phyloP scores from a whole-genome alignment of 2,113 vertebrate genomes.

The Galbula dea region DNA sequence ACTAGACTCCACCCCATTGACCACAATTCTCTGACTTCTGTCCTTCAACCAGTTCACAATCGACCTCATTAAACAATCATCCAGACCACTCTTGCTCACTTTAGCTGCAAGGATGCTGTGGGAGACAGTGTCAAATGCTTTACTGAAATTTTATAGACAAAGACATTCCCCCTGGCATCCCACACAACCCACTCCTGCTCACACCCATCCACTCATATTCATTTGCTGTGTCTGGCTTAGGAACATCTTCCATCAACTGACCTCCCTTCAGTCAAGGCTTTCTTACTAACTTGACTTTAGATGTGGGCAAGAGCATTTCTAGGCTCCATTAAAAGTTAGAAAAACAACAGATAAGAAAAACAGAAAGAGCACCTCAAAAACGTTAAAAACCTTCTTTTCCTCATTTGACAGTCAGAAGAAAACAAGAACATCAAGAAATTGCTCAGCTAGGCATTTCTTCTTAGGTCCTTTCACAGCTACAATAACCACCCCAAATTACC shows the following conservation, averaged over 20 bases:
- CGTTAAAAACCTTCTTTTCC: background rate
- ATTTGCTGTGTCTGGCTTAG: background rate
- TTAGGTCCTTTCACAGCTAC: background rate
- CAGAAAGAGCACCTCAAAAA: background rate
- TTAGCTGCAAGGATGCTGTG: too few species aligned
- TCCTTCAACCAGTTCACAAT: too few species aligned
- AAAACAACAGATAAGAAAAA: background rate
- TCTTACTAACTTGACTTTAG: background rate
- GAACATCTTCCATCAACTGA: background rate
- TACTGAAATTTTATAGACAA: too few species aligned
- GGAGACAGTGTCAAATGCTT: too few species aligned
- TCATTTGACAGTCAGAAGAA: background rate
- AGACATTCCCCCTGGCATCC: background rate
- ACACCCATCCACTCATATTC: background rate
- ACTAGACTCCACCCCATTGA: too few species aligned
- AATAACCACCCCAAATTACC: background rate
- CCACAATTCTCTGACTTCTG: too few species aligned
- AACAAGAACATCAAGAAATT: background rate
- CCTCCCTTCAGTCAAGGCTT: background rate
- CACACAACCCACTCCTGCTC: background rate
- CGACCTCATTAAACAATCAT: too few species aligned
- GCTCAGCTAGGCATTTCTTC: background rate
- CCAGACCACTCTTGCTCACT: too few species aligned
- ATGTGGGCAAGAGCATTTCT: background rate
- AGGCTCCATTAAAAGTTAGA: background rate